These are phyloP conservation scores for Cartodere bifasciata DNA, from an alignment of 2,888 invertebrate genomes.

Conservation along the genomic window DNA sequence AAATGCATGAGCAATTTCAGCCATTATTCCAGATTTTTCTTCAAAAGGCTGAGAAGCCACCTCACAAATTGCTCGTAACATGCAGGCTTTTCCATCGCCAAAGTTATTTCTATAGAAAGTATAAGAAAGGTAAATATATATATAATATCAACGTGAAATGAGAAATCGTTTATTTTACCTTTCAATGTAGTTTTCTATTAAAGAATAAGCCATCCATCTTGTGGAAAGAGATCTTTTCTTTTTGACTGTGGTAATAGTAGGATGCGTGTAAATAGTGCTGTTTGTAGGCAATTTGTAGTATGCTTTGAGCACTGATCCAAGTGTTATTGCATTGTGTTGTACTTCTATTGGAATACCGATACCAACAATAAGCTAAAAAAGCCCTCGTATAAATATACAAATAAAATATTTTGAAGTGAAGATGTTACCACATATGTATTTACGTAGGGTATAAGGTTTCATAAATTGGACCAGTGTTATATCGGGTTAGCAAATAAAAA, in stretches of 20 bases:
- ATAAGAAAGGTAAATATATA: no score
- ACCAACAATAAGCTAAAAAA: constrained; percentile 50
- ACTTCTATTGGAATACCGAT: constrained; percentile 53
- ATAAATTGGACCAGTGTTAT: no score
- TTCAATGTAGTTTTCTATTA: constrained; percentile 26
- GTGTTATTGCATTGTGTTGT: constrained; percentile 47
- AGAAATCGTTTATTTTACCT: constrained; percentile 17
- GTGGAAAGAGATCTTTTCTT: constrained; percentile 26
- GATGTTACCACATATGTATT: no score
- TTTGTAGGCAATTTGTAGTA: constrained; percentile 55
- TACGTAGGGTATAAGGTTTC: no score
- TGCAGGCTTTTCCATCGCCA: no score
- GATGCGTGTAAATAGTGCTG: constrained; percentile 43
- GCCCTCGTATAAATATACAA: no score
- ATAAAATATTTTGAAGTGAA: no score
- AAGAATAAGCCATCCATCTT: constrained; percentile 29
- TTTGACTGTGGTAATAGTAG: constrained; percentile 22
- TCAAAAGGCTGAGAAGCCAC: not conserved
- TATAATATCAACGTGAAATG: not conserved
- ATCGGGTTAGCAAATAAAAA: no score
- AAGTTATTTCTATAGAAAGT: not conserved
- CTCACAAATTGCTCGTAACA: no score
- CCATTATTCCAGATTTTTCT: not conserved
- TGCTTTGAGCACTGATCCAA: constrained; percentile 54
- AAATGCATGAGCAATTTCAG: not conserved